Evolutionary conservation across 2,113 vertebrate genomes (phyloP).

Genomic region (Trematocara marginatum): DNA sequence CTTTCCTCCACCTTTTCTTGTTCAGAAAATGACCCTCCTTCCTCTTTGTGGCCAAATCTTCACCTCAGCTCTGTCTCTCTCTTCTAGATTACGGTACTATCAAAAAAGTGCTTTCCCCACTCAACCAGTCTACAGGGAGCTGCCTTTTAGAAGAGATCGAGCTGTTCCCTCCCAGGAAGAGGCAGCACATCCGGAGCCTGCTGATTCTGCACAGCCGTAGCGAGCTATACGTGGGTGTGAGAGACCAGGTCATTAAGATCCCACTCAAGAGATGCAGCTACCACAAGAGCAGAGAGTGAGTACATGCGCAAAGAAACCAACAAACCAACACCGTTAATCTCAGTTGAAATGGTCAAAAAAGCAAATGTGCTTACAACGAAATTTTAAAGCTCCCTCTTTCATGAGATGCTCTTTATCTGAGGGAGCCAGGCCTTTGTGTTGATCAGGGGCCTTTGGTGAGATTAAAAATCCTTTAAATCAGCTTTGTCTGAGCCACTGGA

Average conservation of each 20-base stretch:
- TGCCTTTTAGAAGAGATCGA: slow-evolving; percentile 94
- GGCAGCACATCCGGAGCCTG: slow-evolving; percentile 85
- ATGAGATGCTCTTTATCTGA: slow-evolving; percentile 47
- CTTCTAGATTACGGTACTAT: slow-evolving; percentile 91
- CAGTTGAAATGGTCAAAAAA: slow-evolving; percentile 5
- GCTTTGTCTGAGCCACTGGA: slow-evolving; percentile 48
- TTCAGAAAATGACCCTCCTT: neutral
- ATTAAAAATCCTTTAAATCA: slow-evolving; percentile 56
- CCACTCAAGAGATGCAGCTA: slow-evolving; percentile 91
- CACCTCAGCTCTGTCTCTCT: neutral
- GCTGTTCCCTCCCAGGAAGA: slow-evolving; percentile 79
- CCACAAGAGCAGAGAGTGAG: slow-evolving; percentile 87
- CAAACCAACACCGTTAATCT: slow-evolving; percentile 28
- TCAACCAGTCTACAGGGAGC: slow-evolving; percentile 82
- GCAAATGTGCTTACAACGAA: slow-evolving; percentile 13
- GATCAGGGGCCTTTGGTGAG: slow-evolving; percentile 28
- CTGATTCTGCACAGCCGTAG: slow-evolving; percentile 92
- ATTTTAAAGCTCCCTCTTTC: slow-evolving; percentile 27
- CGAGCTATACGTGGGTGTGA: slow-evolving; percentile 88
- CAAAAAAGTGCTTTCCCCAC: slow-evolving; percentile 89
- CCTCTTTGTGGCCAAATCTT: slow-evolving; percentile 1
- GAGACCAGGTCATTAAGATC: slow-evolving; percentile 88
- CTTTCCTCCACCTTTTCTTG: neutral
- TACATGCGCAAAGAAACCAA: neutral
- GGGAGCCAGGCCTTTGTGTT: slow-evolving; percentile 33